Conservation (phyloP, 2,113 vertebrate species). For the Apistogramma diplotaenia region DNA sequence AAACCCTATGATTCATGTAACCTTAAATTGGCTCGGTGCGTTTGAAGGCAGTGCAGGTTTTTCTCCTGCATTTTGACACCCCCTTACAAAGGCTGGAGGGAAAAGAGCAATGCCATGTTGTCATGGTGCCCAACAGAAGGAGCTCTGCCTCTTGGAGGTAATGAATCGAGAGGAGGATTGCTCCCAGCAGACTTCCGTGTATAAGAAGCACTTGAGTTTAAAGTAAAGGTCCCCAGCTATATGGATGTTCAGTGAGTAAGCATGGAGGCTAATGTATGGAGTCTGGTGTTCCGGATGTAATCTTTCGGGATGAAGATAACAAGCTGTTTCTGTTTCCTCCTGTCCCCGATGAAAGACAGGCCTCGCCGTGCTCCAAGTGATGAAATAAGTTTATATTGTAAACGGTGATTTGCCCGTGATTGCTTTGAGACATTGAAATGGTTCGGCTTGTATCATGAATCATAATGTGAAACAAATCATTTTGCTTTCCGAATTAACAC, state of each 20-base stretch:
- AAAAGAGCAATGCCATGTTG: conserved; percentile 67
- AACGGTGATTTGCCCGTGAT: conserved; percentile 11
- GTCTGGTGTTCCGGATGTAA: conserved; percentile 6
- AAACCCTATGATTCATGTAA: conserved; percentile 35
- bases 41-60: conserved; percentile 47
- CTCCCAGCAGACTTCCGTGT: conserved; percentile 56
- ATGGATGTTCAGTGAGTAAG: conserved; percentile 2
- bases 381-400: conserved; percentile 14
- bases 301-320: conserved; percentile 28
- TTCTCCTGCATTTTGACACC: conserved; percentile 44
- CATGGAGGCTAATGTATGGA: conserved; percentile 11
- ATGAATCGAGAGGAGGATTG: conserved; percentile 68
- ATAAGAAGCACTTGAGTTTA: conserved; percentile 67
- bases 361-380: neutral
- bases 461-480: neutral
- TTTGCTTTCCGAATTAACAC: neutral
- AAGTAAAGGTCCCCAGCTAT: conserved; percentile 52
- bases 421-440: conserved; percentile 19
- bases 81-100: conserved; percentile 29
- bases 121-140: conserved; percentile 68
- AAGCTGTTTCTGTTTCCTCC: neutral
- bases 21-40: conserved; percentile 40
- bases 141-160: conserved; percentile 62
- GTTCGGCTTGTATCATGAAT: neutral
- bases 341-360: neutral